Conservation (phyloP, 2,113 vertebrate species). For the Mirounga angustirostris region DNA sequence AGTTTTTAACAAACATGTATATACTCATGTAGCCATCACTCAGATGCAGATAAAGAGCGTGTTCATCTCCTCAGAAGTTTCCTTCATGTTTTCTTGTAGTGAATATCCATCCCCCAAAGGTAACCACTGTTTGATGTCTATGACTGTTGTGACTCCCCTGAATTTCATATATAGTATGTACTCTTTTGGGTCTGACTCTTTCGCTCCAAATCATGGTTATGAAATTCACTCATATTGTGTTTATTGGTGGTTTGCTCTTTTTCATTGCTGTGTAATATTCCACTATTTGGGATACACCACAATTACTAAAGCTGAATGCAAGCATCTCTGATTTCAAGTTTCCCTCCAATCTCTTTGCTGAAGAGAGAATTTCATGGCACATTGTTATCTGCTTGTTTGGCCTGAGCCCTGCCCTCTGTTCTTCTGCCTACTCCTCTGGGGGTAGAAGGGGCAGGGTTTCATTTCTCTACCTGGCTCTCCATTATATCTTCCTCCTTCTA, state of each 20-base stretch:
- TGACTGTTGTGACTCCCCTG: neutral
- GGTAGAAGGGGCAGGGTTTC: neutral
- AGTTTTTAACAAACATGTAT: neutral
- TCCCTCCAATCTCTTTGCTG: neutral
- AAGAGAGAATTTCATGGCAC: neutral
- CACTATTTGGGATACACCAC: fast-evolving
- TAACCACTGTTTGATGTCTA: neutral
- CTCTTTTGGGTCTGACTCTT: neutral
- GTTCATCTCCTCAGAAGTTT: neutral
- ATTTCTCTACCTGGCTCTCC: neutral
- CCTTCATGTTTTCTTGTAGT: neutral
- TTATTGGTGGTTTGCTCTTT: neutral
- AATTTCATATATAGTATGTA: neutral
- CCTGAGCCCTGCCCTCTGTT: neutral
- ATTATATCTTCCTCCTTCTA: neutral
- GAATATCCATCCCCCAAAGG: neutral
- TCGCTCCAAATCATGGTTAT: neutral
- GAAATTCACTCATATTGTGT: neutral
- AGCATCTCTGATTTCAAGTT: neutral
- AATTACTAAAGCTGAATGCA: neutral
- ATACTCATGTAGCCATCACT: neutral
- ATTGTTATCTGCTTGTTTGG: neutral
- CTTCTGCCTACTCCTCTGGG: neutral
- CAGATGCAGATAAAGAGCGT: neutral
- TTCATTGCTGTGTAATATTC: neutral